Evolutionary conservation across 2,113 vertebrate genomes (phyloP).

Genomic region (Chaenocephalus aceratus): DNA sequence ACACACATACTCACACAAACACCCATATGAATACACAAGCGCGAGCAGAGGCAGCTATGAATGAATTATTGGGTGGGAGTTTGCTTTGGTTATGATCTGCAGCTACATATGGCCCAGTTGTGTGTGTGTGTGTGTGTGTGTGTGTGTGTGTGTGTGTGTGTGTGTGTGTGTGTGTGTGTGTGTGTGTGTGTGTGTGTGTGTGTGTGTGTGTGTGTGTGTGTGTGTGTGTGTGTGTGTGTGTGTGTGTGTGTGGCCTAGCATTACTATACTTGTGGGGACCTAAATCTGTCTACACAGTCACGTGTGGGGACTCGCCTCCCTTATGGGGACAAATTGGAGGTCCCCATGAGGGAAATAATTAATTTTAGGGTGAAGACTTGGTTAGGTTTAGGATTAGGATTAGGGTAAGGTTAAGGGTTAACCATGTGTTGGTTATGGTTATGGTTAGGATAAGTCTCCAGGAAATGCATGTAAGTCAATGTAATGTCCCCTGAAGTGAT

Average conservation of each 20-base stretch:
- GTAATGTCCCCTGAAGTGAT: no score
- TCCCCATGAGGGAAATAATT: no score
- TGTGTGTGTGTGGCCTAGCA: neutral
- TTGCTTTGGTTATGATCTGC: conserved; percentile 39
- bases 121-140: neutral
- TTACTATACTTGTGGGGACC: no score
- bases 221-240: neutral
- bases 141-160: neutral
- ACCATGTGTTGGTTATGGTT: no score
- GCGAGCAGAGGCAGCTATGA: conserved; percentile 32
- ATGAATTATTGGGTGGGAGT: conserved; percentile 47
- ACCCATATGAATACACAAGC: conserved; percentile 18
- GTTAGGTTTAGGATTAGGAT: no score
- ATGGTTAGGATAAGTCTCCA: no score
- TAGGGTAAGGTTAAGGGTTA: no score
- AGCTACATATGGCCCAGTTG: conserved; percentile 27
- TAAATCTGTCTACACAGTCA: no score
- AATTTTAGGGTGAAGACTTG: no score
- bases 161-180: neutral
- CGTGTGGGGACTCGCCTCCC: no score
- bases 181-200: neutral
- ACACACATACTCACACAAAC: neutral
- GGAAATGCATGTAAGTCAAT: no score
- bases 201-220: neutral
- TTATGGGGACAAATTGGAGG: no score